Base-by-base conservation (phyloP, 2,888 invertebrate species). In the Gymnoscelis rufifasciata region DNA sequence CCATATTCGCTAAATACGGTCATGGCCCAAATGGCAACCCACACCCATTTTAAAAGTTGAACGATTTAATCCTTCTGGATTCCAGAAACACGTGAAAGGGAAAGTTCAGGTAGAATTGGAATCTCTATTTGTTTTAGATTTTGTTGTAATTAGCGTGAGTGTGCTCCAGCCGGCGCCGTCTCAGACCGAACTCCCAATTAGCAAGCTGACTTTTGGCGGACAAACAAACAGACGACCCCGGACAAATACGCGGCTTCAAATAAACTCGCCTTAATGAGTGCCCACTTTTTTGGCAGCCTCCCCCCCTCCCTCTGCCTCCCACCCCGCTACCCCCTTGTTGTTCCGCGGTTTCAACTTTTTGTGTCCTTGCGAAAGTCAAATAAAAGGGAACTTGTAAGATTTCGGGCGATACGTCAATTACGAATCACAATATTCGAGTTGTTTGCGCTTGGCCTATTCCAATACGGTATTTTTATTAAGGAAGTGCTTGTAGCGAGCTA, bases 251-350 rank as follows among this genome's bases (percentile, higher is more conserved):
- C 27, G 38, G 33, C 38, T 41, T 38, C 30, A 35, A 50, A 50
- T 50, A 38, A 50, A 50, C 31, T 31, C 31, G 28, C 44, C 38
- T 33, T 45, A 45, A 50, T 50, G 38, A 50, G 45, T 35, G 38
- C 42, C 26, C 23, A 41, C 35, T 50, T 50, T 49, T 50, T 50
- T 38, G 37, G 24, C n/a, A 38, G 28, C 41, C n/a, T n/a, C 19
- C 19, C 19, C 5, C 19, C 19, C 19, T 5, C 19, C 19, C 19
- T 19, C 19, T 19, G 19, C 3, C 3, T 19, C 2, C 19, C 19
- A 2, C 19, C 19, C 19, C 5, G 19, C 2, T 5, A 3, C 19
- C 19, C 19, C 19, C 19, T 19, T 13, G 13, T 13, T 30, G 30
- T 12, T 13, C 7, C 30, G 14, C 14, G 19, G 19, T 19, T 19